A percentile compares a stretch with the other conserved stretches of the same genome.
phyloP scores from a whole-genome alignment of 2,888 invertebrate species.

The Cheilosia variabilis region DNA sequence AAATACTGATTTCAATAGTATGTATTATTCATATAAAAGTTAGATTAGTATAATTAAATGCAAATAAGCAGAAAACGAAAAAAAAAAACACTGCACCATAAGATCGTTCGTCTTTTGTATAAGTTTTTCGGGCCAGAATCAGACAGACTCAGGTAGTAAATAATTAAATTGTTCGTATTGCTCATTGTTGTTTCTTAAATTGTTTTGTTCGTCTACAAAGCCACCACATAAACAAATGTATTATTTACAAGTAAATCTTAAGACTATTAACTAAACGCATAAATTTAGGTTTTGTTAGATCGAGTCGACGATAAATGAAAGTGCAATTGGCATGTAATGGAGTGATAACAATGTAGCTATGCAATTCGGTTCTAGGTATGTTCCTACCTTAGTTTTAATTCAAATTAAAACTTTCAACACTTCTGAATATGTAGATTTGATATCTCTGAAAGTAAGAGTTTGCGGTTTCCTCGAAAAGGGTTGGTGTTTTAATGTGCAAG shows the following conservation, averaged over 20 bases:
- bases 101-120: slow-evolving; percentile 22
- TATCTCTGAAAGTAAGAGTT: slow-evolving; percentile 22
- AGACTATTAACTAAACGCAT: slow-evolving; percentile 12
- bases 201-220: slow-evolving; percentile 34
- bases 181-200: neutral
- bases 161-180: slow-evolving; percentile 10
- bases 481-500: slow-evolving; percentile 46
- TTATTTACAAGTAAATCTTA: slow-evolving; percentile 59
- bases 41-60: slow-evolving; percentile 40
- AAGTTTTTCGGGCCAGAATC: slow-evolving; percentile 3
- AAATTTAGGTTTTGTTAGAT: slow-evolving; percentile 23
- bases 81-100: slow-evolving; percentile 39
- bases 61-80: slow-evolving; percentile 46
- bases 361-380: neutral
- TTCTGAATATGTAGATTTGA: slow-evolving; percentile 56
- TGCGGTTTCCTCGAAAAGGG: neutral
- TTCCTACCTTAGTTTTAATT: neutral
- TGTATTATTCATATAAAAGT: neutral
- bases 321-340: slow-evolving; percentile 34
- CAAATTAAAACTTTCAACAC: slow-evolving; percentile 12
- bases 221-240: slow-evolving; percentile 55
- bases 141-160: slow-evolving; percentile 32
- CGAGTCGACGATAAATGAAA: slow-evolving; percentile 16
- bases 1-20: slow-evolving; percentile 31
- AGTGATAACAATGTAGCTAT: neutral